These are phyloP conservation scores for Astyanax mexicanus DNA, from an alignment of 2,797 vertebrate species.

Conservation along the genomic window DNA sequence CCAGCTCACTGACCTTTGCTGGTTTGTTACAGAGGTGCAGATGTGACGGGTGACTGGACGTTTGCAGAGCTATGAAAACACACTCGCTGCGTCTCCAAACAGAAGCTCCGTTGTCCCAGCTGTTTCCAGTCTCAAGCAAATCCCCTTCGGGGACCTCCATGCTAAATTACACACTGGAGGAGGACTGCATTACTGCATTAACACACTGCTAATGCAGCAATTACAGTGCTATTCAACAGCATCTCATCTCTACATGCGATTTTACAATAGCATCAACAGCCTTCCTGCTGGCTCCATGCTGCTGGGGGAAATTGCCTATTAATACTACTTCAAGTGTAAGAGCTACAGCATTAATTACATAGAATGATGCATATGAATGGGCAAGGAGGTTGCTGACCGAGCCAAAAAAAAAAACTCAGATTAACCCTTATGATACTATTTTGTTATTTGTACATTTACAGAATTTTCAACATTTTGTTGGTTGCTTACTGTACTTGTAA, in stretches of 20 bases:
- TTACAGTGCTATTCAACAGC: neutral
- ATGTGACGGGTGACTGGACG: slow-evolving; percentile 17
- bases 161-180: neutral
- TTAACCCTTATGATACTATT: neutral
- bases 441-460: neutral
- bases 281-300: neutral
- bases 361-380: neutral
- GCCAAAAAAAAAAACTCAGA: neutral
- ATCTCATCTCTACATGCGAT: neutral
- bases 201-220: neutral
- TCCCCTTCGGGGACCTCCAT: neutral
- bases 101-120: slow-evolving; percentile 2
- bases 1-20: slow-evolving; percentile 19
- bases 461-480: no score
- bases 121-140: slow-evolving; percentile 21
- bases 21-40: neutral
- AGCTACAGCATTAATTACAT: neutral
- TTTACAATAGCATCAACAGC: neutral
- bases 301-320: neutral
- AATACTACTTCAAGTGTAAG: slow-evolving; percentile 2
- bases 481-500: no score
- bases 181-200: neutral
- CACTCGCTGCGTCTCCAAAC: slow-evolving; percentile 11
- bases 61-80: slow-evolving; percentile 19
- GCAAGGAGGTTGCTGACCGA: neutral